phyloP scores from a whole-genome alignment of 2,113 vertebrate species.

The Gavia stellata region DNA sequence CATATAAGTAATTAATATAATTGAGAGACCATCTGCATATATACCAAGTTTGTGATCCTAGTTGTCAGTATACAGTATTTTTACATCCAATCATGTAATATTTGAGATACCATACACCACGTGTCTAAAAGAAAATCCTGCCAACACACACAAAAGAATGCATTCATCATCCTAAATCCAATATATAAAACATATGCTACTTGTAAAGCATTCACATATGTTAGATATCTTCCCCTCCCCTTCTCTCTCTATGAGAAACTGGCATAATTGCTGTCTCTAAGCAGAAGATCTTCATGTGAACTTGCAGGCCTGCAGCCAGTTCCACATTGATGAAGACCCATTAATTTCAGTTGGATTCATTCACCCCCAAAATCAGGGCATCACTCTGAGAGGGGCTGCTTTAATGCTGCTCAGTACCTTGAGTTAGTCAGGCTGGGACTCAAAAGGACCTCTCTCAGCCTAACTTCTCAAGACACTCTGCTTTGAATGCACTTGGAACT shows the following conservation, averaged over 20 bases:
- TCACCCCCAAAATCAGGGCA: background rate
- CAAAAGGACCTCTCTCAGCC: background rate
- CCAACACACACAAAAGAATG: background rate
- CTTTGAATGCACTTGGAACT: background rate
- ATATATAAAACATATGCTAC: background rate
- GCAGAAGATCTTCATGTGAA: background rate
- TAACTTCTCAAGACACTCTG: background rate
- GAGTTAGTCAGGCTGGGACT: background rate
- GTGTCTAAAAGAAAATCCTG: background rate
- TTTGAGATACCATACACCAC: background rate
- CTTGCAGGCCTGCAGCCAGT: background rate
- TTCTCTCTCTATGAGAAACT: background rate
- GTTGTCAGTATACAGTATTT: background rate
- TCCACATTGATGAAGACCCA: background rate
- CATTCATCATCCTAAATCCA: background rate
- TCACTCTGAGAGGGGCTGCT: background rate
- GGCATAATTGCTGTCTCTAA: background rate
- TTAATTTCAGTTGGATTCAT: background rate
- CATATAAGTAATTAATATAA: background rate
- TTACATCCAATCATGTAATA: background rate
- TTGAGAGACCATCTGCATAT: background rate
- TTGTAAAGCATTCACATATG: background rate
- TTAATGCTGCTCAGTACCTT: background rate
- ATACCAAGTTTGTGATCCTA: background rate
- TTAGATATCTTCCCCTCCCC: background rate